Base-by-base conservation (phyloP, 2,888 invertebrate species). In the Ceramica pisi region DNA sequence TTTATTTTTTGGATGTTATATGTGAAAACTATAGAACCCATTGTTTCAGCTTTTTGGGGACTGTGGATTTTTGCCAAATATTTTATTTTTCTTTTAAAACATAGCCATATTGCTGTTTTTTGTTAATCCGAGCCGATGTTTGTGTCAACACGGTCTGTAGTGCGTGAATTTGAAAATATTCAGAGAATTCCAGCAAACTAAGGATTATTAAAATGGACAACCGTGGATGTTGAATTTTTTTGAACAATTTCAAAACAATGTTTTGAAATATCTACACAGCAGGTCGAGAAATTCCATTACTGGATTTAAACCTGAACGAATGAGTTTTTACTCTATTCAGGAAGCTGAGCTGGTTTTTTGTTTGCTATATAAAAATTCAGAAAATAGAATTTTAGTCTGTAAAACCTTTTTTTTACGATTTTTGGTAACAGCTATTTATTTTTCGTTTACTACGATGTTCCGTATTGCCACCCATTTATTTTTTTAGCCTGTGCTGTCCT, bases 121-220 rank as follows among this genome's bases (percentile, higher is more conserved):
- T 35, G 6, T 48, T 69, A 1, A 26, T 44, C 16, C n/a, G 10
- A n/a, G 2, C 16, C 14, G 12, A 31, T 41, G 10, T 12, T n/a
- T 48, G 31, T 21, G 35, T 55, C 21, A 46, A 23, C 21, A 38
- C 14, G 12, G 19, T 3, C 19, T 46, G 26, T 16, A 7, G 7
- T n/a, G 7, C 16, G 44, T 46, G 23, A 12, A 38, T 41, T 12
- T 41, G 38, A 4, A 50, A 71, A 19, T 61, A 71, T 53, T 60
- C 19, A 10, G n/a, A 5, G 10, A 35, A 23, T 69, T 68, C 38
- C 1, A 21, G 9, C 1, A 0, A 41, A n/a, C 19, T 21, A 10
- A 12, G 8, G 9, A 9, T 48, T 26, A 31, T 35, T 44, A 7
- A n/a, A 51, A 59, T 35, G 44, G 2, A 19, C 1, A 12, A 38